These are phyloP conservation scores for Acanthaster planci DNA, from an alignment of 35 echinoderm and acorn worm genomes.

Conservation along the genomic window DNA sequence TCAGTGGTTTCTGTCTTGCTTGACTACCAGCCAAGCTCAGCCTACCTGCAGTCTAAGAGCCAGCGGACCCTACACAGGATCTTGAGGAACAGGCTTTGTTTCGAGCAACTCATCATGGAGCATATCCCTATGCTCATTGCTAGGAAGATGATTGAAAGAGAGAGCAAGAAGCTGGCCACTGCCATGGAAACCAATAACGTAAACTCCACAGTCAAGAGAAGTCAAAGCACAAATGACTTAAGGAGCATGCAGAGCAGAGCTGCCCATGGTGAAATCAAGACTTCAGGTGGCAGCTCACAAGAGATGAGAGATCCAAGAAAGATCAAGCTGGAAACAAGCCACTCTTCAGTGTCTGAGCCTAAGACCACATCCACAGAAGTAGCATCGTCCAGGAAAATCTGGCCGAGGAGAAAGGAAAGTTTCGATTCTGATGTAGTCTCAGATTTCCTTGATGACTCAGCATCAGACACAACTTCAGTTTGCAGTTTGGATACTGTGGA, in stretches of 20 bases:
- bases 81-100: slow-evolving; percentile 23
- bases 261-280: not conserved
- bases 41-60: not conserved
- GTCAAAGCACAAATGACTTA: not conserved
- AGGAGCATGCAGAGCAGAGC: not conserved
- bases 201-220: not conserved
- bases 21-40: not conserved
- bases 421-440: not conserved
- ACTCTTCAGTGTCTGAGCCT: too few species aligned
- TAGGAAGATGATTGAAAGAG: not conserved
- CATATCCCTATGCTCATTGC: slow-evolving; percentile 8
- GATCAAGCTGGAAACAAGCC: too few species aligned
- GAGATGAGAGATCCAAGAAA: too few species aligned
- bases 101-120: slow-evolving; percentile 19
- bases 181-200: too few species aligned
- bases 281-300: too few species aligned
- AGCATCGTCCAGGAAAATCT: not conserved
- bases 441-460: not conserved
- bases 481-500: slow-evolving; percentile 15
- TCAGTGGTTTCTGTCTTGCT: slow-evolving; percentile 4
- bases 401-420: not conserved
- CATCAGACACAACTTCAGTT: slow-evolving; percentile 6
- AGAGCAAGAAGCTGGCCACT: not conserved
- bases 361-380: too few species aligned
- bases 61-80: slow-evolving; percentile 1